Evolutionary conservation across 2,797 vertebrate species (phyloP), one percentile per base, ranked within the genome.

Genomic region (Danionella dracula): DNA sequence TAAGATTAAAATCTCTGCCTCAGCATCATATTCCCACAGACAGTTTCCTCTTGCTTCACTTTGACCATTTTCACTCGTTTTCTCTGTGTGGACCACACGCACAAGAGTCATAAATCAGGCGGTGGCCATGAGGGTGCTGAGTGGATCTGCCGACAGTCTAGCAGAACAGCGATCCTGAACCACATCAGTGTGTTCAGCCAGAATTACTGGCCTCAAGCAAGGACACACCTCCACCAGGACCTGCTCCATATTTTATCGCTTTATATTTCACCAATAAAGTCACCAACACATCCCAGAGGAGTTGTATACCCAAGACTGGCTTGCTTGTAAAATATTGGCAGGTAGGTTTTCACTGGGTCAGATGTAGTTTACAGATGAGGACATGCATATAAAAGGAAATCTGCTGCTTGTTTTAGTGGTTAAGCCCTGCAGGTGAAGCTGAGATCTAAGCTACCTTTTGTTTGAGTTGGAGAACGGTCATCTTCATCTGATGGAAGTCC

Each of bases 401-500:
- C 10, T 13, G 21, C 29, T 70, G 50, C 62, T 69, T 32, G 23
- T 34, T 59, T 59, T 40, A 66, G 34, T 0, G 31, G 15, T 50
- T 11, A 53, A 44, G 41, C 17, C 58, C 63, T 34, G 54, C 62
- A 61, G 35, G 45, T 20, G 17, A 31, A 5, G 31, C 45, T 37
- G 59, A 17, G 50, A 37, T 11, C 11, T 11, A 13, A 7, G 19
- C 4, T 83, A 97, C 95, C 94, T 97, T 97, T 73, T 97, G 94
- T 75, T 97, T 97, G 31, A 98, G 89, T 71, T 97, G 95, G 78
- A 96, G 83, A 61, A 98, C 93, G 0, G 92, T 93, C 83, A 89
- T 91, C 85, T 93, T 98, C 78, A 98, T 93, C 87, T 95, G 96
- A 74, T 93, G 86, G 77, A 99, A 93, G 75, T 98, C 95, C 66